phyloP scores from a whole-genome alignment of 2,797 vertebrate genomes.

The Spinus pinus region DNA sequence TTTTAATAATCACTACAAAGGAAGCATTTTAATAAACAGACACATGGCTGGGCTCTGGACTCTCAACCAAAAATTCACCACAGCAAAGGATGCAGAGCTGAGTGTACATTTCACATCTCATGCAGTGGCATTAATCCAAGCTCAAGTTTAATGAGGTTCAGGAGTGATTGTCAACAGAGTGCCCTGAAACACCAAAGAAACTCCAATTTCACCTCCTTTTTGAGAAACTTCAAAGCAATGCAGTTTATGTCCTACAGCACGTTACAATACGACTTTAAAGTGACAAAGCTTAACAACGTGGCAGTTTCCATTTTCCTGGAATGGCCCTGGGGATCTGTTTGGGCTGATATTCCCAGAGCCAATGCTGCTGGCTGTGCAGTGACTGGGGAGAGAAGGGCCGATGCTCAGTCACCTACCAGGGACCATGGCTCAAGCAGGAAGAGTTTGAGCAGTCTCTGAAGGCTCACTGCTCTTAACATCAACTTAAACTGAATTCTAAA shows the following conservation, averaged over 20 bases:
- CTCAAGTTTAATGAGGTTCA: neutral
- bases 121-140: neutral
- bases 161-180: fast-evolving
- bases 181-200: neutral
- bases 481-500: neutral
- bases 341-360: fast-evolving
- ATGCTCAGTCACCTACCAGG: neutral
- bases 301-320: neutral
- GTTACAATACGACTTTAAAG: neutral
- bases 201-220: neutral
- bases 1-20: neutral
- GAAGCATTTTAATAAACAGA: neutral
- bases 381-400: neutral
- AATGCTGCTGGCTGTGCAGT: neutral
- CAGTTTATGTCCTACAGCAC: neutral
- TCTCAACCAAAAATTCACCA: neutral
- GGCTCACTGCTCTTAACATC: neutral
- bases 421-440: fast-evolving
- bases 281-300: neutral
- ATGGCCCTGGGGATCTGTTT: neutral
- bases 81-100: neutral
- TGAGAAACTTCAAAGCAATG: neutral
- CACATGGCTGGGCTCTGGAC: fast-evolving
- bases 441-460: neutral
- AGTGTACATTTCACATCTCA: neutral